These are phyloP conservation scores for Paramuricea clavata DNA, from an alignment of 92 coral and sea anemone genomes.

Conservation along the genomic window DNA sequence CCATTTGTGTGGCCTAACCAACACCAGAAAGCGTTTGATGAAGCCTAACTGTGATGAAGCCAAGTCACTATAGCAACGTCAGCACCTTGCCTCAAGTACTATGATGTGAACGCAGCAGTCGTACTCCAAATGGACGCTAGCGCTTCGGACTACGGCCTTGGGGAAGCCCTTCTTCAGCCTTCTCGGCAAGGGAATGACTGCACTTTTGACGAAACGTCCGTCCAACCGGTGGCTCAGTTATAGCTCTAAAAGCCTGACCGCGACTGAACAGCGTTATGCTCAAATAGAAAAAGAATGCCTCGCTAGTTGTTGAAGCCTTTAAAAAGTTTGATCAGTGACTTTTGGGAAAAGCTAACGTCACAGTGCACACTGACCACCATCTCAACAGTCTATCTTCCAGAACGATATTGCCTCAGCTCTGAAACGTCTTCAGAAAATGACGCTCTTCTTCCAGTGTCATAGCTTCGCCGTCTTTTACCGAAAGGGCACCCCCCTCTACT, in stretches of 20 bases:
- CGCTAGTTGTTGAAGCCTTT: too few relatives aligned
- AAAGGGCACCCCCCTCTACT: conserved; percentile 55
- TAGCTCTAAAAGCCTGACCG: too few relatives aligned
- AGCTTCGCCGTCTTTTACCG: conserved; percentile 57
- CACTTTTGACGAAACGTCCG: conserved; percentile 46
- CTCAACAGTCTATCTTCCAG: conserved; percentile 54
- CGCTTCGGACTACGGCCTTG: conserved; percentile 60
- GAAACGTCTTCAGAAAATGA: conserved; percentile 67
- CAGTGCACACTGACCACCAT: conserved; percentile 69
- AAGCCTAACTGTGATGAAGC: too few relatives aligned
- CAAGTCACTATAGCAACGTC: conserved; percentile 56
- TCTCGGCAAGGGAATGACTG: conserved; percentile 3
- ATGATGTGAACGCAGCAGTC: conserved; percentile 62
- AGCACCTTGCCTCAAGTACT: conserved; percentile 60
- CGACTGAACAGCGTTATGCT: too few relatives aligned
- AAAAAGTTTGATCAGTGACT: too few relatives aligned
- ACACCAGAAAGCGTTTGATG: too few relatives aligned
- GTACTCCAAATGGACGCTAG: conserved; percentile 67
- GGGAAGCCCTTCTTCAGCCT: conserved; percentile 61
- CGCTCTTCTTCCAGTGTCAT: too few relatives aligned
- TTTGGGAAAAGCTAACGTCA: neutral
- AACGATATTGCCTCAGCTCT: conserved; percentile 59
- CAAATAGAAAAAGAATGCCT: too few relatives aligned
- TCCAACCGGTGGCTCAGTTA: conserved; percentile 63
- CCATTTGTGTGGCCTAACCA: conserved; percentile 64